A percentile compares a stretch with the other conserved stretches of the same genome.
Evolutionary conservation across 2,113 vertebrate species (phyloP).

Genomic region (Sander lucioperca): DNA sequence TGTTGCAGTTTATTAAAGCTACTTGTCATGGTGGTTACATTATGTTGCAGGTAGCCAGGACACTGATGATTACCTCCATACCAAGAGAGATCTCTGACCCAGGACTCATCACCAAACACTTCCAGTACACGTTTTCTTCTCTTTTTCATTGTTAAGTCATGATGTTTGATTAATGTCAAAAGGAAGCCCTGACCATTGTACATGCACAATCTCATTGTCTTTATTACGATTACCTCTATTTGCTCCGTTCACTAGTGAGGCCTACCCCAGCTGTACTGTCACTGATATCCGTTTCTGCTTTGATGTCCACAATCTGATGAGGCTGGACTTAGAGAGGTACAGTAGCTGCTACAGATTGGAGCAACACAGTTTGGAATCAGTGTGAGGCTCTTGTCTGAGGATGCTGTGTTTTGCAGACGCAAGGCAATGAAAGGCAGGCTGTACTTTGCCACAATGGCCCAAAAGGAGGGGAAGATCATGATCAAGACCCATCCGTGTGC

Average conservation of each 20-base stretch:
- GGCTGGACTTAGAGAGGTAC: constrained; percentile 93
- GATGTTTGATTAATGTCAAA: background rate
- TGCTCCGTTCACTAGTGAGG: constrained; percentile 86
- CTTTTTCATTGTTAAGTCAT: constrained; percentile 20
- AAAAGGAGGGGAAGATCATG: constrained; percentile 93
- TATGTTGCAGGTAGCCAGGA: constrained; percentile 88
- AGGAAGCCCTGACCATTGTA: background rate
- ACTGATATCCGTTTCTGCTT: constrained; percentile 96
- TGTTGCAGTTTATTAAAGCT: background rate
- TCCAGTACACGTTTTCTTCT: constrained; percentile 87
- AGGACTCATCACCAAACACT: constrained; percentile 93
- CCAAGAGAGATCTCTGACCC: constrained; percentile 94
- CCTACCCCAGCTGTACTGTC: constrained; percentile 94
- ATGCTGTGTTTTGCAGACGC: constrained; percentile 83
- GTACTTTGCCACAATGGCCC: constrained; percentile 93
- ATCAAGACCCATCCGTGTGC: constrained; percentile 94
- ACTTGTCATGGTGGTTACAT: background rate
- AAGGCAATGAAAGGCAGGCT: constrained; percentile 96
- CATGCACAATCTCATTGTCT: background rate
- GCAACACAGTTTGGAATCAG: background rate
- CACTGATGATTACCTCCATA: constrained; percentile 93
- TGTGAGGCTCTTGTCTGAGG: constrained; percentile 21
- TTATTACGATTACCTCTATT: constrained; percentile 3
- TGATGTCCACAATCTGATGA: constrained; percentile 91
- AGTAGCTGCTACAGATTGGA: background rate